A percentile compares a stretch with the other conserved stretches of the same genome.
Conservation (phyloP, 2,888 invertebrate genomes). For the Nomada goodeniana region DNA sequence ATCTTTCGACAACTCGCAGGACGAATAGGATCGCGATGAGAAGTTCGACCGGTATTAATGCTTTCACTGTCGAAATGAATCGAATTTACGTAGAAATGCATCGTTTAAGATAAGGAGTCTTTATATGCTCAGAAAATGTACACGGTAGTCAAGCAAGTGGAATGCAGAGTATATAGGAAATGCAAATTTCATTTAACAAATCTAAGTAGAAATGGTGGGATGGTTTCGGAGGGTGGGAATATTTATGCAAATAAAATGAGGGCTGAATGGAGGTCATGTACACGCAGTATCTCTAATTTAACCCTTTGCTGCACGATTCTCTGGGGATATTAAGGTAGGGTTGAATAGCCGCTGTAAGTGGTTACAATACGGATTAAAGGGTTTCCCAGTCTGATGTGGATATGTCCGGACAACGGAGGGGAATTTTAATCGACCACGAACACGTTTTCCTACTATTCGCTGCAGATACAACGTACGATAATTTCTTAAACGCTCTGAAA, state of each 20-base stretch:
- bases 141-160: not conserved
- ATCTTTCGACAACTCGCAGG: conserved; percentile 2
- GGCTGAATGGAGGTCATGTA: conserved; percentile 19
- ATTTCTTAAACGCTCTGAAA: too few relatives aligned
- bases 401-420: conserved; percentile 24
- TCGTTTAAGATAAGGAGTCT: not conserved
- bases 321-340: conserved; percentile 74
- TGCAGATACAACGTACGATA: too few relatives aligned
- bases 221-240: conserved; percentile 9
- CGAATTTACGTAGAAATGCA: not conserved
- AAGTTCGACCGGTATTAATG: conserved; percentile 21
- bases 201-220: not conserved
- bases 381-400: conserved; percentile 31
- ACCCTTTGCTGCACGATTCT: conserved; percentile 27
- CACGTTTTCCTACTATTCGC: conserved; percentile 15
- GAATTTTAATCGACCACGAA: conserved; percentile 44
- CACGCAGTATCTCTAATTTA: conserved; percentile 36
- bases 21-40: conserved; percentile 15
- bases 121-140: not conserved
- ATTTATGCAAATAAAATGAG: conserved; percentile 43
- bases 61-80: not conserved
- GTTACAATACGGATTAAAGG: conserved; percentile 76
- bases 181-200: not conserved
- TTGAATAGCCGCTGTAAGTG: conserved; percentile 80
- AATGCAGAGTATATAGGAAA: not conserved